Percentiles rank a stretch among this genome's conserved stretches.
Conservation (phyloP, 2,888 invertebrate genomes). For the Mellilla xanthometata region DNA sequence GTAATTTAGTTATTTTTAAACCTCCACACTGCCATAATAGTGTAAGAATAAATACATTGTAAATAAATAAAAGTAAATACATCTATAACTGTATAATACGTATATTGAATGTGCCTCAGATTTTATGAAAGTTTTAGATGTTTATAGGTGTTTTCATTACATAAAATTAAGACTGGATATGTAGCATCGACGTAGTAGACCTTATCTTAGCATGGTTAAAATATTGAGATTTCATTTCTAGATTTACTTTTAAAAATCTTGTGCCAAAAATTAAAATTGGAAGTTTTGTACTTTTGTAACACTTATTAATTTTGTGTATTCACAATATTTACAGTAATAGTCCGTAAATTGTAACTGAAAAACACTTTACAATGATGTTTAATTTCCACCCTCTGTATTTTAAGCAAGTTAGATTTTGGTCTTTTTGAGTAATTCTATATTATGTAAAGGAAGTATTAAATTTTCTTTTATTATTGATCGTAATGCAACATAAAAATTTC, state of each 20-base stretch:
- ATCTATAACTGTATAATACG: constrained; percentile 57
- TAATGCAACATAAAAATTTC: no score
- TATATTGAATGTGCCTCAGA: constrained; percentile 79
- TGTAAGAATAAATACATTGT: constrained; percentile 55
- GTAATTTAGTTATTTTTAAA: constrained; percentile 51
- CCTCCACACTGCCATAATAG: constrained; percentile 81
- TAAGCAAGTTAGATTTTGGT: no score
- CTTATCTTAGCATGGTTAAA: neutral
- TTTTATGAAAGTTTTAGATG: constrained; percentile 69
- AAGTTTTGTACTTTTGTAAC: no score
- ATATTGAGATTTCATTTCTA: constrained; percentile 22
- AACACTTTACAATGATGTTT: no score
- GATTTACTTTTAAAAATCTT: neutral
- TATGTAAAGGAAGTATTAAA: no score
- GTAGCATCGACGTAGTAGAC: constrained; percentile 23
- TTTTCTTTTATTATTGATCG: no score
- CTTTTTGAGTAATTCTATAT: no score
- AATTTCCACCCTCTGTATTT: no score
- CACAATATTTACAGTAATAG: no score
- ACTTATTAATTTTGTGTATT: no score
- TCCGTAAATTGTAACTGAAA: no score
- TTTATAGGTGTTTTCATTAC: constrained; percentile 51
- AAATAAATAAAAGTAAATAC: constrained; percentile 54
- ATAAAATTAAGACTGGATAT: constrained; percentile 56
- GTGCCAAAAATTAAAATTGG: no score